phyloP scores from a whole-genome alignment of 92 coral and sea anemone species.

The Palythoa grandiflora region DNA sequence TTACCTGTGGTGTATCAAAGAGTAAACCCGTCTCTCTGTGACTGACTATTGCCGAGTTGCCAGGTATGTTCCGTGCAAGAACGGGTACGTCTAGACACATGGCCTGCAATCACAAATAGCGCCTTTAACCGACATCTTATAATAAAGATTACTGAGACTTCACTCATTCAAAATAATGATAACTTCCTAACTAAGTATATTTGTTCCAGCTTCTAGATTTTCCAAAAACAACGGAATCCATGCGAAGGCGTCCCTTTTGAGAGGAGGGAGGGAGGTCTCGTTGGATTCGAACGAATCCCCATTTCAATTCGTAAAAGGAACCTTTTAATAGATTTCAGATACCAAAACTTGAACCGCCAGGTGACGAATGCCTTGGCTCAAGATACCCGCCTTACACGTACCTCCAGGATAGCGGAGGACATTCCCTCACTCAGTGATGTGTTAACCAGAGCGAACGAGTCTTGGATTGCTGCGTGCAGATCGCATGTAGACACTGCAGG shows the following conservation, averaged over 20 bases:
- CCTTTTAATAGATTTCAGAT: too few relatives aligned
- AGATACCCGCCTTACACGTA: slow-evolving; percentile 19
- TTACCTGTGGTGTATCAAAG: slow-evolving; percentile 77
- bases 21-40: slow-evolving; percentile 88
- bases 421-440: slow-evolving; percentile 95
- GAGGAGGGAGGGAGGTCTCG: too few relatives aligned
- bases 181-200: too few relatives aligned
- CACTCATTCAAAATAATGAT: background rate
- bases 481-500: slow-evolving; percentile 74
- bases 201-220: too few relatives aligned
- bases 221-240: too few relatives aligned
- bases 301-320: too few relatives aligned
- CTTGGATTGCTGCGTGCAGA: slow-evolving; percentile 79
- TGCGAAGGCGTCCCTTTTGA: too few relatives aligned
- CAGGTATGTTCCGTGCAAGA: slow-evolving; percentile 89
- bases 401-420: slow-evolving; percentile 93
- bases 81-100: slow-evolving; percentile 88
- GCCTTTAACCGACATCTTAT: background rate
- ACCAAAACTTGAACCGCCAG: too few relatives aligned
- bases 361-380: too few relatives aligned
- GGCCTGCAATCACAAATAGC: slow-evolving; percentile 63
- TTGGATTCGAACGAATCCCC: too few relatives aligned
- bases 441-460: slow-evolving; percentile 85
- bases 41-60: slow-evolving; percentile 78
- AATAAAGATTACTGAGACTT: background rate